These are phyloP conservation scores for Gymnodraco acuticeps DNA, from an alignment of 2,797 vertebrate genomes.

Conservation along the genomic window DNA sequence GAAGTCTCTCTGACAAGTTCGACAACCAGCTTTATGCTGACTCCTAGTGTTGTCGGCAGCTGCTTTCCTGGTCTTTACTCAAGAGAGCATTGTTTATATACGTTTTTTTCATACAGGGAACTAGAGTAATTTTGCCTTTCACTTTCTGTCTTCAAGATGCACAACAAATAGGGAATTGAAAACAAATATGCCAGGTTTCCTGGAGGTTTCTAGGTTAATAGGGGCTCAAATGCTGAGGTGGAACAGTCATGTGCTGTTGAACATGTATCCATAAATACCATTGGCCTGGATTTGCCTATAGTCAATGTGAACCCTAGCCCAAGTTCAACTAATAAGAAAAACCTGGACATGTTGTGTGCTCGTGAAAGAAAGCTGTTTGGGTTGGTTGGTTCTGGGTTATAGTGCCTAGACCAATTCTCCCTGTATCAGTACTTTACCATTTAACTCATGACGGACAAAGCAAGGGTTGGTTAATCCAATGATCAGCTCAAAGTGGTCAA, in stretches of 20 bases:
- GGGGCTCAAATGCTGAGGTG: neutral
- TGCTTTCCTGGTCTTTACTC: slow-evolving; percentile 56
- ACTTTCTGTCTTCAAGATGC: neutral
- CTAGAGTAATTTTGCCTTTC: slow-evolving; percentile 1
- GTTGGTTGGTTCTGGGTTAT: neutral
- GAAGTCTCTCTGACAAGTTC: slow-evolving; percentile 71
- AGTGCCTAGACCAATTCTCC: neutral
- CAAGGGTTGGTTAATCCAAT: slow-evolving; percentile 51
- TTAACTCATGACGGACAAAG: slow-evolving; percentile 32
- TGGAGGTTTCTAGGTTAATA: slow-evolving; percentile 13
- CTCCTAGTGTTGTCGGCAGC: slow-evolving; percentile 63
- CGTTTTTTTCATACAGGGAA: slow-evolving; percentile 31
- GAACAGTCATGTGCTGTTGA: slow-evolving; percentile 17
- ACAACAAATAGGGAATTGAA: slow-evolving; percentile 14
- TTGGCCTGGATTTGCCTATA: neutral
- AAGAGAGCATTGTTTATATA: slow-evolving; percentile 47
- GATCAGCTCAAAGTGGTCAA: slow-evolving; percentile 55
- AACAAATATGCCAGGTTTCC: slow-evolving; percentile 6
- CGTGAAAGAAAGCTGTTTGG: neutral
- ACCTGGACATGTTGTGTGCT: slow-evolving; percentile 4
- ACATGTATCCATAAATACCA: neutral
- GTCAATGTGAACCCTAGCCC: slow-evolving; percentile 1
- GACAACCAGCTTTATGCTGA: slow-evolving; percentile 66
- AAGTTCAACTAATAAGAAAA: neutral
- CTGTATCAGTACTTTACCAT: neutral